Evolutionary conservation across 2,797 vertebrate genomes (phyloP), one percentile per base, ranked within the genome.

Genomic region (Lateolabrax maculatus): DNA sequence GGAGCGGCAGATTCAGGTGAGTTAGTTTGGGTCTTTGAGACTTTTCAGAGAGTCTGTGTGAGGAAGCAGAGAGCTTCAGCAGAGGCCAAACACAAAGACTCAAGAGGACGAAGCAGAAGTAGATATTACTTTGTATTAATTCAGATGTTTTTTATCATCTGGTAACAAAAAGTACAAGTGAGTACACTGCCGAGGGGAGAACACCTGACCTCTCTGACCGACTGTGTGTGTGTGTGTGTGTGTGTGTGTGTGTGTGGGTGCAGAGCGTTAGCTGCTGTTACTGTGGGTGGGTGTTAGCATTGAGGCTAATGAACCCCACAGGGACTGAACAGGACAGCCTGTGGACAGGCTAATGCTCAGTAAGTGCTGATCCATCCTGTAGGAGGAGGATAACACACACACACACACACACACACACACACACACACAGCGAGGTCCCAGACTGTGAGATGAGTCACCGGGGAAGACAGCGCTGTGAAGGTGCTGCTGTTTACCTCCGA

Each of bases 241-340:
- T 41, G 51, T 36, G 27, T 63, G 58, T 73, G 69, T 52, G 61
- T 55, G 67, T 44, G 84, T 44, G 85, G 15, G 78, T 48, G 71
- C 29, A 37, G 58, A 76, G 58, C 18, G 49, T 27, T 67, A 75
- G 69, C 71, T 81, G 70, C 53, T 79, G 76, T 72, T 80, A 51
- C 81, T 71, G 80, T 63, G 77, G 60, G 87, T 79, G 78, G 80
- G 86, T 71, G 88, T 85, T 90, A 85, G 92, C 84, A 83, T 83
- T 6, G 13, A 78, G 80, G 89, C 87, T 91, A 94, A 93, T 89
- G 88, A 91, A 88, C 87, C 84, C 92, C 68, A 85, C 23, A 62
- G 90, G 86, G 90, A 92, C 76, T 69, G 67, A 80, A 81, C 70
- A 74, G 71, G 74, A 80, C 83, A 49, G 84, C 88, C 82, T 75